Evolutionary conservation across 2,113 vertebrate species (phyloP).

Genomic region (Hydropotes inermis): DNA sequence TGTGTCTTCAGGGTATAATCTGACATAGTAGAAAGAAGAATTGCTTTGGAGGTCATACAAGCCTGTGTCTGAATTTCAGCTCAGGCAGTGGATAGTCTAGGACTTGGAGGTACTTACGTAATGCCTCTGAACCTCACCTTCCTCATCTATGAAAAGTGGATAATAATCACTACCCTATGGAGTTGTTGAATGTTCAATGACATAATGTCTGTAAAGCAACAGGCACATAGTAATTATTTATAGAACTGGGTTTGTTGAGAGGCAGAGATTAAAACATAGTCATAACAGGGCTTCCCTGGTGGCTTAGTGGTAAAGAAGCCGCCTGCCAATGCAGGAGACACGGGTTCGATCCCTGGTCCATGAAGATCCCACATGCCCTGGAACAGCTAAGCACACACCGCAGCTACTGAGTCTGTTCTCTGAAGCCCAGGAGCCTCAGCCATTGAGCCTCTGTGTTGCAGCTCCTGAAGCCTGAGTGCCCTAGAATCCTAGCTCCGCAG

Average conservation of each 20-base stretch:
- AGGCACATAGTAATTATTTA: background rate
- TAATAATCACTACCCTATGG: background rate
- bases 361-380: background rate
- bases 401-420: background rate
- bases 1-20: background rate
- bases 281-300: background rate
- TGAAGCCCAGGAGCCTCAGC: background rate
- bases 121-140: background rate
- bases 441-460: background rate
- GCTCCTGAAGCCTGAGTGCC: background rate
- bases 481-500: background rate
- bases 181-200: background rate
- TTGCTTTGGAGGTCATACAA: background rate
- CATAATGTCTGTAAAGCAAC: background rate
- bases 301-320: background rate
- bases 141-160: background rate
- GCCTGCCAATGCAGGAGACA: background rate
- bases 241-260: background rate
- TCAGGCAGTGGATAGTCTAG: background rate
- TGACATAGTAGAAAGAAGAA: background rate
- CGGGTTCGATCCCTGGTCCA: fast-evolving
- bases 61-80: background rate
- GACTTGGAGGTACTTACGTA: background rate
- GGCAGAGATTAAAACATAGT: background rate
- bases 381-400: background rate